These are phyloP conservation scores for Actinia equina DNA, from an alignment of 64 coral and sea anemone genomes.

Conservation along the genomic window DNA sequence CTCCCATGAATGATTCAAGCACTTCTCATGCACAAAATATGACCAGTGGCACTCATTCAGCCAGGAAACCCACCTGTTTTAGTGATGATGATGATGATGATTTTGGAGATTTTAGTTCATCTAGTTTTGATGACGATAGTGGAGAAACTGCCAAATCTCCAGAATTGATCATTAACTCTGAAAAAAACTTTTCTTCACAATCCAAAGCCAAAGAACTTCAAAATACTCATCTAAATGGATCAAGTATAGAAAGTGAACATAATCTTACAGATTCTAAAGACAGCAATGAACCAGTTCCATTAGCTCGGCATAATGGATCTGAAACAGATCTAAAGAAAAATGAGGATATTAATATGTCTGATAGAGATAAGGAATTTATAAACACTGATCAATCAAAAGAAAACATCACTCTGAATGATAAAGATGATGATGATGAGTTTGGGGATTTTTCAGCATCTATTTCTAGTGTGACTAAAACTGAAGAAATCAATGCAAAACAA, in stretches of 20 bases:
- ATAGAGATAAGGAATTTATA: not conserved
- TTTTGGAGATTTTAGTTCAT: slow-evolving; percentile 55
- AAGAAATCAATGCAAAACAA: not conserved
- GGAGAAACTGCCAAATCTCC: not conserved
- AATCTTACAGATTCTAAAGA: not conserved
- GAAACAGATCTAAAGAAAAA: not conserved
- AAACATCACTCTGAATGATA: not conserved
- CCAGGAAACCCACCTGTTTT: not conserved
- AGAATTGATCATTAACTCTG: not conserved
- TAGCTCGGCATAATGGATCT: not conserved
- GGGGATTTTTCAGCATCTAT: not conserved
- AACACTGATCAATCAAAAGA: not conserved
- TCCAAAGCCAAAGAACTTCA: not conserved
- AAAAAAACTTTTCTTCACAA: not conserved
- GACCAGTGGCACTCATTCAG: not conserved
- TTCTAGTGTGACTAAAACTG: not conserved
- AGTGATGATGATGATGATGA: slow-evolving; percentile 37
- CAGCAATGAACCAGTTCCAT: not conserved
- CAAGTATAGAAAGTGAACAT: not conserved
- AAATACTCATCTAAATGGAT: not conserved
- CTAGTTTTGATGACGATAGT: not conserved
- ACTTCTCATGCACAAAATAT: not conserved
- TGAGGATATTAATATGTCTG: not conserved
- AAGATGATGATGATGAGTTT: not conserved
- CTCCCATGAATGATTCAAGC: not conserved